These are phyloP conservation scores for Chymomyza costata DNA, from an alignment of 1,140 invertebrate species.

Conservation along the genomic window DNA sequence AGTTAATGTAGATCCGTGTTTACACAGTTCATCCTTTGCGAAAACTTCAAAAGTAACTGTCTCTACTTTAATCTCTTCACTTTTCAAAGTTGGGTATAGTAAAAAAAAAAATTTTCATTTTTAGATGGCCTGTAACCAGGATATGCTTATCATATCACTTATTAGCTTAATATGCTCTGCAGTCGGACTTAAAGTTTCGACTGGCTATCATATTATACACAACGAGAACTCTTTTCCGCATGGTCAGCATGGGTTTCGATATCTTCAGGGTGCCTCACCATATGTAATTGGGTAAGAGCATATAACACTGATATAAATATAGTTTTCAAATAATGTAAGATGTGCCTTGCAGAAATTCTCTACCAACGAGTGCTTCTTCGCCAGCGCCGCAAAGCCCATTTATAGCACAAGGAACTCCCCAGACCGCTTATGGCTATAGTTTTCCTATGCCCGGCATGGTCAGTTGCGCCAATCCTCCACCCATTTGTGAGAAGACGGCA, in stretches of 20 bases:
- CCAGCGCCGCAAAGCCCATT: conserved; percentile 54
- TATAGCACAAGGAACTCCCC: conserved; percentile 11
- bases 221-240: conserved; percentile 38
- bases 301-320: too few species aligned
- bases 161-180: conserved; percentile 20
- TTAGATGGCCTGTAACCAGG: conserved; percentile 22
- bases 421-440: conserved; percentile 39
- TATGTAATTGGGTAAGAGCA: conserved; percentile 35
- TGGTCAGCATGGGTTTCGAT: conserved; percentile 33
- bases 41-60: too few species aligned
- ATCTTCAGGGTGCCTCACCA: conserved; percentile 30
- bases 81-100: conserved; percentile 8
- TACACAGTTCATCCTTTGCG: too few species aligned
- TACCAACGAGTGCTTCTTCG: conserved; percentile 37
- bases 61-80: too few species aligned
- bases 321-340: too few species aligned
- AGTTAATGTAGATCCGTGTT: too few species aligned
- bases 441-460: conserved; percentile 50
- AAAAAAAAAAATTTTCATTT: conserved; percentile 9
- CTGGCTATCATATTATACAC: conserved; percentile 63
- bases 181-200: conserved; percentile 48
- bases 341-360: conserved; percentile 39
- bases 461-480: conserved; percentile 74
- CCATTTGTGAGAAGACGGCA: conserved; percentile 76
- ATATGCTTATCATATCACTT: conserved; percentile 37